These are phyloP conservation scores for Periophthalmodon schlosseri DNA, from an alignment of 2,113 vertebrate species.

Conservation along the genomic window DNA sequence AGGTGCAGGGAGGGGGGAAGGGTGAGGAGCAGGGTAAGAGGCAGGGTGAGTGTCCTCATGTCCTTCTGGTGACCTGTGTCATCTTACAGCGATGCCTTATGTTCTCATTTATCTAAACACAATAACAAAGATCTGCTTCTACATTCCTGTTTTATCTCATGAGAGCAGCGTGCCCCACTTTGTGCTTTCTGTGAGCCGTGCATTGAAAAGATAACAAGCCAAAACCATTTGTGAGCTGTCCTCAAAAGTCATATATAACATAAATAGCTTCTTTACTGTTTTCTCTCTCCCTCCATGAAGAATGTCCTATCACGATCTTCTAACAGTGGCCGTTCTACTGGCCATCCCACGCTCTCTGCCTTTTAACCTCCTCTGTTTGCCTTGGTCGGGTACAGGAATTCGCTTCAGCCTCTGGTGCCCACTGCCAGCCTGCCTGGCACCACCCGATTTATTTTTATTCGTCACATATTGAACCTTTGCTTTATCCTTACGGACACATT, in stretches of 20 bases:
- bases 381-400: constrained; percentile 72
- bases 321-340: constrained; percentile 68
- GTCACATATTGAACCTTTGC: constrained; percentile 70
- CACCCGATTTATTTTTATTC: constrained; percentile 74
- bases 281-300: constrained; percentile 2
- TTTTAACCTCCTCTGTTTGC: constrained; percentile 78
- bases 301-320: constrained; percentile 67
- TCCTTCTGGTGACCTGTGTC: not conserved
- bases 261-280: not conserved
- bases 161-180: no score
- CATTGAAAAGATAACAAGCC: no score
- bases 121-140: no score
- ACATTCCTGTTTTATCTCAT: no score
- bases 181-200: no score
- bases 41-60: not conserved
- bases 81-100: not conserved
- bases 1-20: no score
- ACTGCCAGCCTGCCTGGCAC: constrained; percentile 74
- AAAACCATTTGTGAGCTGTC: no score
- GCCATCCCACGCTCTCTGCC: constrained; percentile 53
- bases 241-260: not conserved
- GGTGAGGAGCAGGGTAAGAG: no score
- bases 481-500: constrained; percentile 73
- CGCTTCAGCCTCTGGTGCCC: constrained; percentile 61
- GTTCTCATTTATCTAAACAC: not conserved